phyloP scores from a whole-genome alignment of 2,113 vertebrate species.

The Tachysurus fulvidraco region DNA sequence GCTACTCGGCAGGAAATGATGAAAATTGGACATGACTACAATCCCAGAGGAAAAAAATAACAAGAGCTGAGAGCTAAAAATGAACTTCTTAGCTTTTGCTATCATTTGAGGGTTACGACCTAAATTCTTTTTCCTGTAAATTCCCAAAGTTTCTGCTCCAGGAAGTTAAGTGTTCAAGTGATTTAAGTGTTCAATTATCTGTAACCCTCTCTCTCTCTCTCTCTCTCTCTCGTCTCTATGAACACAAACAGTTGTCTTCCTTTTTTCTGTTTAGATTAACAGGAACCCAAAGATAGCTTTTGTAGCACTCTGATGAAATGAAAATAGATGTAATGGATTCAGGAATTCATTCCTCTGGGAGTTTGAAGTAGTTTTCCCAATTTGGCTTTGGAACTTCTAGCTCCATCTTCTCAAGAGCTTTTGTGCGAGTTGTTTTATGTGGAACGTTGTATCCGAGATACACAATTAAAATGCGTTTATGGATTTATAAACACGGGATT shows the following conservation, averaged over 20 bases:
- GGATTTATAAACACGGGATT: neutral
- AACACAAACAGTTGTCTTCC: constrained; percentile 20
- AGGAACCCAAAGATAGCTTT: constrained; percentile 37
- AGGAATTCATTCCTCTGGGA: constrained; percentile 46
- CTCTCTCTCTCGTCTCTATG: neutral
- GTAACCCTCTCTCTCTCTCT: neutral
- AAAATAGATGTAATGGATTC: constrained; percentile 42
- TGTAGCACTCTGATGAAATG: constrained; percentile 25
- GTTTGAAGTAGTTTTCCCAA: constrained; percentile 22
- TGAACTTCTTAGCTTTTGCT: neutral
- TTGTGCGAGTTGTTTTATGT: neutral
- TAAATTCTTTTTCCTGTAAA: neutral
- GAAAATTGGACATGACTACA: neutral
- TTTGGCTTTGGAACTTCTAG: constrained; percentile 5
- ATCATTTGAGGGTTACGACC: neutral
- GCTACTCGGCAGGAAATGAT: neutral
- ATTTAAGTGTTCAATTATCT: neutral
- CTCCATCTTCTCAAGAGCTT: neutral
- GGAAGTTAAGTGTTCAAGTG: too few species aligned
- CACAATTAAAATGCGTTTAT: neutral
- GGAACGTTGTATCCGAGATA: neutral
- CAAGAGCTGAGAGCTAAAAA: neutral
- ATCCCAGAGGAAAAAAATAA: neutral
- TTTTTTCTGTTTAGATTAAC: constrained; percentile 38
- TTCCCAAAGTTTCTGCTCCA: constrained; percentile 8